Conservation (phyloP, 2,113 vertebrate species). For the Chloropsis cyanopogon region DNA sequence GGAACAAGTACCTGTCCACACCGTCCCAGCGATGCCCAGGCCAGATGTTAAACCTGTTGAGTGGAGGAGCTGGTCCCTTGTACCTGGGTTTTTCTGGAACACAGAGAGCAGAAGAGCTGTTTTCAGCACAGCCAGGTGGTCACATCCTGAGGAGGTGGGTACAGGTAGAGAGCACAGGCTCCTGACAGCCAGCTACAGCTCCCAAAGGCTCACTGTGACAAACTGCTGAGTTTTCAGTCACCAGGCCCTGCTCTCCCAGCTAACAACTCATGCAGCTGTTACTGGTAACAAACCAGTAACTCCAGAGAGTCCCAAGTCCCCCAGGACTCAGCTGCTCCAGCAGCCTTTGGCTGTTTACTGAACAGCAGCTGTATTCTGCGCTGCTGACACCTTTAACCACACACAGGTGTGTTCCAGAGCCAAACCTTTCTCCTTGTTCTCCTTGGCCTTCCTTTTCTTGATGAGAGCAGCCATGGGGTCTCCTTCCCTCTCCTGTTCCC, state of each 20-base stretch:
- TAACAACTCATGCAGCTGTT: rapidly evolving
- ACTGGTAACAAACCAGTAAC: rapidly evolving
- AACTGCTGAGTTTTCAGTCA: not conserved
- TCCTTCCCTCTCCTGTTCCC: slow-evolving; percentile 91
- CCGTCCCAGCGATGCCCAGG: slow-evolving; percentile 97
- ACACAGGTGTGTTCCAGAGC: rapidly evolving
- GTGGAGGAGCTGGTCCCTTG: slow-evolving; percentile 86
- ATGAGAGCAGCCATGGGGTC: slow-evolving; percentile 95
- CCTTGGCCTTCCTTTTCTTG: slow-evolving; percentile 84
- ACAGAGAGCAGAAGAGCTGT: not conserved
- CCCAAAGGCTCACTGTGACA: not conserved
- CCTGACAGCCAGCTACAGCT: not conserved
- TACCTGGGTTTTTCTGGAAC: slow-evolving; percentile 85
- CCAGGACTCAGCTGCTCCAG: not conserved
- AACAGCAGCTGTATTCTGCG: not conserved
- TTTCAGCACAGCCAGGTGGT: rapidly evolving
- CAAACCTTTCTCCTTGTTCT: slow-evolving; percentile 78
- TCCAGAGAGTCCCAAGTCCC: not conserved
- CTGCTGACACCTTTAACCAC: not conserved
- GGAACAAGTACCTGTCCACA: slow-evolving; percentile 83
- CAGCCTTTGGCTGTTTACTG: not conserved
- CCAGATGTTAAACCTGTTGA: slow-evolving; percentile 90
- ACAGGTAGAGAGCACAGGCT: not conserved
- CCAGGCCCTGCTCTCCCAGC: not conserved
- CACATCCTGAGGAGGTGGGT: not conserved